Conservation (phyloP, 2,113 vertebrate genomes). For the Emberiza fucata region DNA sequence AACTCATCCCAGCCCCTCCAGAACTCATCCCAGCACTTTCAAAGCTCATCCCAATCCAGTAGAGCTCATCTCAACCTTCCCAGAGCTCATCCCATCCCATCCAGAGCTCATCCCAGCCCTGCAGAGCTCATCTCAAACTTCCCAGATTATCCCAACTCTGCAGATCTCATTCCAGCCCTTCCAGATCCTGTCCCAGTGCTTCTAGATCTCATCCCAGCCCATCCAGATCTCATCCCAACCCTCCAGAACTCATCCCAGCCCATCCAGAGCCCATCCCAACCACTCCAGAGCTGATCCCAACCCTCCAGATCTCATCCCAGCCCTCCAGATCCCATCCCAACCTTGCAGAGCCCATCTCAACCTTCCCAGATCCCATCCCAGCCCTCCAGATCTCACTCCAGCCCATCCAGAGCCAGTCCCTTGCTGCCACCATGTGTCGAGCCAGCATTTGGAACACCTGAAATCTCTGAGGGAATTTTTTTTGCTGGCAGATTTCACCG, state of each 20-base stretch:
- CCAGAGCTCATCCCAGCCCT: neutral
- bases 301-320: neutral
- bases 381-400: accelerated
- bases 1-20: neutral
- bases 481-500: neutral
- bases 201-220: too few relatives aligned
- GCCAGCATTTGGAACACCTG: neutral
- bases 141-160: too few relatives aligned
- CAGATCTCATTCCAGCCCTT: accelerated
- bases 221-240: accelerated
- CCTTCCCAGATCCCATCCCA: neutral
- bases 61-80: neutral
- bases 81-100: neutral
- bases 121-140: too few relatives aligned
- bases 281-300: accelerated
- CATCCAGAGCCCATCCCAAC: neutral
- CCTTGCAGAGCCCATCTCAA: accelerated
- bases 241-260: too few relatives aligned
- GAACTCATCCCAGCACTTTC: neutral
- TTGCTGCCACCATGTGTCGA: constrained; percentile 65
- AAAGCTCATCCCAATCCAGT: neutral
- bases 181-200: accelerated
- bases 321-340: neutral
- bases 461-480: accelerated
- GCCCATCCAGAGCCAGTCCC: neutral